phyloP scores from a whole-genome alignment of 53 echinoderm and acorn worm genomes.

The Actinopyga echinites region DNA sequence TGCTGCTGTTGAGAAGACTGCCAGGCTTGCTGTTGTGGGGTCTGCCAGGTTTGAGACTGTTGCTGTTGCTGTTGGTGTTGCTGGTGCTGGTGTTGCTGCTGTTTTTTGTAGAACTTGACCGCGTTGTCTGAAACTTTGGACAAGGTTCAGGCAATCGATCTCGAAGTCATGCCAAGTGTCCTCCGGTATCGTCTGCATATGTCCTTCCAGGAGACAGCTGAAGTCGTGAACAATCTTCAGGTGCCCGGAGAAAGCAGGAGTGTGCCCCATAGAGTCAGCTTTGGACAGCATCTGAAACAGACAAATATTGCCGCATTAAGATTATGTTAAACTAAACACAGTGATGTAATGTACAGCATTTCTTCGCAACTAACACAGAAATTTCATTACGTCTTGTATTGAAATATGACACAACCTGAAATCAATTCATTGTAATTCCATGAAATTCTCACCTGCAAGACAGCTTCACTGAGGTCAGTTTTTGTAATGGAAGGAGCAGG shows the following conservation, averaged over 20 bases:
- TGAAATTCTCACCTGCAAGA: conserved; percentile 13
- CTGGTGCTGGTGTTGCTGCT: no score
- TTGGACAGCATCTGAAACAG: conserved; percentile 49
- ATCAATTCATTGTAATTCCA: background rate
- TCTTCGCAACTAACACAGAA: background rate
- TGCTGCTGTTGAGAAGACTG: background rate
- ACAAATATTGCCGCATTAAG: background rate
- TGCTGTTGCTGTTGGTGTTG: no score
- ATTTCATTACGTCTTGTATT: background rate
- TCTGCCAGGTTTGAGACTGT: conserved; percentile 6
- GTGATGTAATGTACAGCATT: conserved; percentile 7
- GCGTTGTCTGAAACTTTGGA: conserved; percentile 23
- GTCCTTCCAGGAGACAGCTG: conserved; percentile 35
- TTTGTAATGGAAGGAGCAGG: background rate
- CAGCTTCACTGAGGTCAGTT: conserved; percentile 1
- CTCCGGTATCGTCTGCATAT: conserved; percentile 38
- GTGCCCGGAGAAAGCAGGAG: conserved; percentile 1
- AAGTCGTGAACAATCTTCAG: conserved; percentile 39
- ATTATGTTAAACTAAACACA: background rate
- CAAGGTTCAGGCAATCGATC: conserved; percentile 46
- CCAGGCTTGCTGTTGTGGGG: conserved; percentile 33
- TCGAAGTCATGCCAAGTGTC: conserved; percentile 44
- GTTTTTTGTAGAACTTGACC: background rate
- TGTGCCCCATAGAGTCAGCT: conserved; percentile 40
- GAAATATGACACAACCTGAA: background rate